These are phyloP conservation scores for Corythornis leucogaster DNA, from an alignment of 2,797 vertebrate genomes.

Conservation along the genomic window DNA sequence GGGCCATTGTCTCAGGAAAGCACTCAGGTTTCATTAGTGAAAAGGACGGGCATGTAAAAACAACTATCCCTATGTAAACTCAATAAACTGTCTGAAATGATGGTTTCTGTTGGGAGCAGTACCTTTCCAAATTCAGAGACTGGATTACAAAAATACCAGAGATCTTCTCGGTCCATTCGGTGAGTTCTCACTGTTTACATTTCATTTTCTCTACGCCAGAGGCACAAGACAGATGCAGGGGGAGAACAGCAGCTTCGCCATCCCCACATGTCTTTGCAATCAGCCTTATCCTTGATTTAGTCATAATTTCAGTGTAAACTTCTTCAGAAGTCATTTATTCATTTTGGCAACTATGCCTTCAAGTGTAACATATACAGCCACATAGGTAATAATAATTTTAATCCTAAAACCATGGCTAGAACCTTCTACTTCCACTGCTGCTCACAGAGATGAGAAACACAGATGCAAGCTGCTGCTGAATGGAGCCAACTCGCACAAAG, in stretches of 20 bases:
- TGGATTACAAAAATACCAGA: not conserved
- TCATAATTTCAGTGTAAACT: not conserved
- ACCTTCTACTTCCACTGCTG: not conserved
- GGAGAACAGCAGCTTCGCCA: not conserved
- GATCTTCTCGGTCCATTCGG: not conserved
- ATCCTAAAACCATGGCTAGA: not conserved
- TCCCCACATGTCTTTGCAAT: not conserved
- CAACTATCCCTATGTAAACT: not conserved
- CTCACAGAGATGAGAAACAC: not conserved
- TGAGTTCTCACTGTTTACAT: not conserved
- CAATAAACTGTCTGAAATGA: not conserved
- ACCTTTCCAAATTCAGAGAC: not conserved
- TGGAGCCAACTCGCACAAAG: not conserved
- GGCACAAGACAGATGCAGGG: not conserved
- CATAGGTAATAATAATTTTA: not conserved
- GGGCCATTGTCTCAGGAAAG: not conserved
- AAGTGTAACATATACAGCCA: not conserved
- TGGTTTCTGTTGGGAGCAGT: not conserved
- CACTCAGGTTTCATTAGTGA: not conserved
- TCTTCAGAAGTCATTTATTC: slow-evolving; percentile 19
- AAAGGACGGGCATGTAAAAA: not conserved
- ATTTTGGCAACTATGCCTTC: not conserved
- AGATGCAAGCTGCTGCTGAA: not conserved
- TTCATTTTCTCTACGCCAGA: not conserved
- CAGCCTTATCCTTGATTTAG: slow-evolving; percentile 11